A percentile compares a stretch with the other conserved stretches of the same genome.
Conservation (phyloP, 2,888 invertebrate species). For the Limnephilus rhombicus region DNA sequence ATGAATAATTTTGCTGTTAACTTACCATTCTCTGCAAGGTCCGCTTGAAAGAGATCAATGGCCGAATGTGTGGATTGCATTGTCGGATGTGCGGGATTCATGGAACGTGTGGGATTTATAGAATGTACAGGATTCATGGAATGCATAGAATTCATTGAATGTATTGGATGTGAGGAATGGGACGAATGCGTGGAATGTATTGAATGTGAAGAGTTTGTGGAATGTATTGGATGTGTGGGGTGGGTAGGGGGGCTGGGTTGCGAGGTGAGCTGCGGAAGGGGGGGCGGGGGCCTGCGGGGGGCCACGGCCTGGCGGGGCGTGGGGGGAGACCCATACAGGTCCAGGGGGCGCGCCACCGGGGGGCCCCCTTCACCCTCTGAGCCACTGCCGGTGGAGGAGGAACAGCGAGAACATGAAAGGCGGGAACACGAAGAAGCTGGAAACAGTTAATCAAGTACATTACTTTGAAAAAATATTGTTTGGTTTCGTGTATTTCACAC, state of each 20-base stretch:
- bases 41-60: constrained; percentile 59
- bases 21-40: constrained; percentile 56
- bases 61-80: constrained; percentile 44
- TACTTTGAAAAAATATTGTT: not conserved
- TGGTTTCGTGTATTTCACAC: no score
- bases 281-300: constrained; percentile 67
- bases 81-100: not conserved
- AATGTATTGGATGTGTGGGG: constrained; percentile 56
- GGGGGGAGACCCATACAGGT: constrained; percentile 70
- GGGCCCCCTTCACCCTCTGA: constrained; percentile 69
- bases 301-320: constrained; percentile 66
- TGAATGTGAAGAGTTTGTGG: no score
- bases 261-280: constrained; percentile 66
- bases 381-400: constrained; percentile 71
- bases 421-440: constrained; percentile 85
- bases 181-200: no score
- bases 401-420: constrained; percentile 84
- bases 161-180: not conserved
- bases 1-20: not conserved
- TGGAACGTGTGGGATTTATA: not conserved
- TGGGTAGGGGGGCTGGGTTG: constrained; percentile 66
- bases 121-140: not conserved
- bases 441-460: constrained; percentile 63
- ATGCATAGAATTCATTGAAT: not conserved
- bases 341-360: constrained; percentile 68